A percentile compares a stretch with the other conserved stretches of the same genome.
These are phyloP conservation scores for Trichonephila clavipes DNA, from an alignment of 1,140 invertebrate species.

Conservation along the genomic window DNA sequence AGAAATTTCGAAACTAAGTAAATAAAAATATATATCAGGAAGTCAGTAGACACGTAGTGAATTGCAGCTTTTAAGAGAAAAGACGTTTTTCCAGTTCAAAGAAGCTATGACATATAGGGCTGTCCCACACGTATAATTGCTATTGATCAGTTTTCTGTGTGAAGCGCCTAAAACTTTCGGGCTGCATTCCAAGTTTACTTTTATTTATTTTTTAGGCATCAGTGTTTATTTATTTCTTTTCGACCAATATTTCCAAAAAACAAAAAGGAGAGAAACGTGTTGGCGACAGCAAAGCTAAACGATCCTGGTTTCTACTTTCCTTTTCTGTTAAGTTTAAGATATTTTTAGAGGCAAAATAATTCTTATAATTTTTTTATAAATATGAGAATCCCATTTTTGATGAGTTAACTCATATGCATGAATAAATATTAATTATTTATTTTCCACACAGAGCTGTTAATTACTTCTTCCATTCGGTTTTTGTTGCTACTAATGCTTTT, in stretches of 20 bases:
- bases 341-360: too few species aligned
- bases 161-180: conserved; percentile 42
- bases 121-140: conserved; percentile 46
- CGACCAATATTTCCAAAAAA: background rate
- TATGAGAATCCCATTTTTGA: too few species aligned
- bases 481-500: too few species aligned
- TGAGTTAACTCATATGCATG: too few species aligned
- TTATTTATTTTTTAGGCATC: conserved; percentile 33
- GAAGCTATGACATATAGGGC: conserved; percentile 35
- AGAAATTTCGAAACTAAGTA: background rate
- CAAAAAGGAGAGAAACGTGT: background rate
- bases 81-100: conserved; percentile 46
- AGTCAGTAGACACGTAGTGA: conserved; percentile 17
- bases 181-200: conserved; percentile 37
- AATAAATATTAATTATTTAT: too few species aligned
- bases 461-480: too few species aligned
- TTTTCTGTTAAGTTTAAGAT: background rate
- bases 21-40: background rate
- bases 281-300: conserved; percentile 9
- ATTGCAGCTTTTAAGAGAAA: background rate
- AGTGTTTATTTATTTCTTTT: conserved; percentile 23
- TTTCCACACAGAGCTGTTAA: rapidly evolving
- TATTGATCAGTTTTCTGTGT: conserved; percentile 26
- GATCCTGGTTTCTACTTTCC: background rate
- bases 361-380: too few species aligned